Percentiles rank a stretch among this genome's conserved stretches.
These are phyloP conservation scores for Arctia plantaginis DNA, from an alignment of 2,888 invertebrate species.

Conservation along the genomic window DNA sequence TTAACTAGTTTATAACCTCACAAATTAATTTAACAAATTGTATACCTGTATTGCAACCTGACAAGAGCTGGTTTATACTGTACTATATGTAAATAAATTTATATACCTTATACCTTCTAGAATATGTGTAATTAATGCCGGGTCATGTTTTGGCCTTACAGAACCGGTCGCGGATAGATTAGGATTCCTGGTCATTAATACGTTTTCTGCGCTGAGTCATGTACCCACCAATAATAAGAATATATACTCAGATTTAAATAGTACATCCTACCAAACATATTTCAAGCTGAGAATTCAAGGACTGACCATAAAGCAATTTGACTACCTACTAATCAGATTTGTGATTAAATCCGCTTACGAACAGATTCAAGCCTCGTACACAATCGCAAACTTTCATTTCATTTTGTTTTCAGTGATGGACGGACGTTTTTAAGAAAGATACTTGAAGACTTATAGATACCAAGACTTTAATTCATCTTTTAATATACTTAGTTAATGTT, in stretches of 20 bases:
- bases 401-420: neutral
- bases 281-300: neutral
- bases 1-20: neutral
- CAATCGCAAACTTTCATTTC: too few relatives aligned
- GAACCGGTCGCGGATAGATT: constrained; percentile 34
- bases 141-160: constrained; percentile 9
- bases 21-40: neutral
- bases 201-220: constrained; percentile 12
- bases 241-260: neutral
- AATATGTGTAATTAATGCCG: neutral
- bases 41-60: neutral
- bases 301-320: neutral
- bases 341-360: neutral
- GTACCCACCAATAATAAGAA: constrained; percentile 22
- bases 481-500: neutral
- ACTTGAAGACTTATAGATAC: too few relatives aligned
- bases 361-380: neutral
- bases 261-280: neutral
- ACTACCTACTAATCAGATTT: neutral
- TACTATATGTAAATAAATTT: too few relatives aligned
- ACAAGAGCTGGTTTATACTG: constrained; percentile 25
- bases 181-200: constrained; percentile 26
- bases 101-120: constrained; percentile 26
- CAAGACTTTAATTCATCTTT: too few relatives aligned
- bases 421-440: too few relatives aligned